Base-by-base conservation (phyloP, 2,113 vertebrate genomes). In the Pithys albifrons region DNA sequence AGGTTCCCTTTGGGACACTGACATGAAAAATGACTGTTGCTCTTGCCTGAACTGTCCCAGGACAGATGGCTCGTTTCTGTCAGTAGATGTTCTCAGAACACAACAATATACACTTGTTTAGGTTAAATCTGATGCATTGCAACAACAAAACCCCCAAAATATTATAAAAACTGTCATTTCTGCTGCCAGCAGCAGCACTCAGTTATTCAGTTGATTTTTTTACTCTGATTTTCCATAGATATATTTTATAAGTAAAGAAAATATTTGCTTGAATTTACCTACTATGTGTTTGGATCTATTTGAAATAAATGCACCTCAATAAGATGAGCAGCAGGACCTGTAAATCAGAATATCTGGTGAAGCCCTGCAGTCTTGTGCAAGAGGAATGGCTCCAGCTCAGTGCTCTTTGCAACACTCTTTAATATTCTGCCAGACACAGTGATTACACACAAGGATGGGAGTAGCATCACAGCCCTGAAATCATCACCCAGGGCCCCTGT, bases 301-400 rank as follows among this genome's bases (percentile, higher is more conserved):
- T 52, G 39, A 81, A 86, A 45, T 88, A 64, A 39, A 59, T 67
- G 94, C 71, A n/a, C 13, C 76, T 76, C 90, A 43, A 49, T 74
- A 82, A 88, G 54, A 95, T 62, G 76, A 80, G 31, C 80, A 91
- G 87, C 18, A 70, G 16, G 54, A 75, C 54, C 92, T 77, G 48
- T 83, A 89, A 95, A 89, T 80, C 45, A 82, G 71, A 93, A 85
- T 59, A 96, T 95, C 92, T 96, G 89, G 88, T 45, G 51, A 93
- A 90, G 10, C 20, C 22, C 39, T 94, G 80, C 35, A 75, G 54
- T n/a, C 80, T 94, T 94, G 79, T 91, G 86, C 78, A 96, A 92
- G 83, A 71, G n/a, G 14, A 74, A 58, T 90, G 1, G 0, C 49
- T 79, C 52, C 77, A 91, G 88, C 48, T 62, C 48, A 84, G 22